Evolutionary conservation across 1,140 invertebrate genomes (phyloP).

Genomic region (Heliothis subflexa): DNA sequence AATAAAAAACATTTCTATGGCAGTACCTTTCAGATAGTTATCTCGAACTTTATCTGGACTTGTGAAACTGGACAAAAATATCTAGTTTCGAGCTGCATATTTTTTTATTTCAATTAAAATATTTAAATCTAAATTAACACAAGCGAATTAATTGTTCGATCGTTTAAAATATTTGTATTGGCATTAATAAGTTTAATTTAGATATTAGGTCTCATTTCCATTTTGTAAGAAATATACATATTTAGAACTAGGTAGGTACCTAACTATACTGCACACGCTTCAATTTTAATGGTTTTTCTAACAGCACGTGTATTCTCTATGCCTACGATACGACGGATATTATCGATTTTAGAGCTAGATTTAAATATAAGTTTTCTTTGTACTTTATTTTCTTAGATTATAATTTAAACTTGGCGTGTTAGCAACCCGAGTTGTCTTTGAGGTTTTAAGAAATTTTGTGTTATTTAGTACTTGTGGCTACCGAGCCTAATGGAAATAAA

Average conservation of each 20-base stretch:
- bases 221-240: slow-evolving; percentile 40
- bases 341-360: background rate
- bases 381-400: background rate
- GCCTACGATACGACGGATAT: background rate
- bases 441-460: no score
- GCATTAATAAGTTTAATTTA: background rate
- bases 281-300: slow-evolving; percentile 15
- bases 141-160: background rate
- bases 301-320: slow-evolving; percentile 11
- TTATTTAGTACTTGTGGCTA: no score
- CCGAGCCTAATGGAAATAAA: no score
- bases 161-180: background rate
- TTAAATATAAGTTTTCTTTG: background rate
- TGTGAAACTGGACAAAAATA: no score
- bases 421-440: no score
- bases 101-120: no score
- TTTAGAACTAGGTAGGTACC: background rate
- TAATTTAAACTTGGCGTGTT: no score
- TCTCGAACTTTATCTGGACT: no score
- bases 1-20: no score
- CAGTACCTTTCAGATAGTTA: no score
- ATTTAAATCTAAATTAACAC: no score
- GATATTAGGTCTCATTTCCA: background rate
- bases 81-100: no score
- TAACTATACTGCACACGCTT: slow-evolving; percentile 26